phyloP scores from a whole-genome alignment of 2,888 invertebrate genomes.

The Ormyrus nitidulus region DNA sequence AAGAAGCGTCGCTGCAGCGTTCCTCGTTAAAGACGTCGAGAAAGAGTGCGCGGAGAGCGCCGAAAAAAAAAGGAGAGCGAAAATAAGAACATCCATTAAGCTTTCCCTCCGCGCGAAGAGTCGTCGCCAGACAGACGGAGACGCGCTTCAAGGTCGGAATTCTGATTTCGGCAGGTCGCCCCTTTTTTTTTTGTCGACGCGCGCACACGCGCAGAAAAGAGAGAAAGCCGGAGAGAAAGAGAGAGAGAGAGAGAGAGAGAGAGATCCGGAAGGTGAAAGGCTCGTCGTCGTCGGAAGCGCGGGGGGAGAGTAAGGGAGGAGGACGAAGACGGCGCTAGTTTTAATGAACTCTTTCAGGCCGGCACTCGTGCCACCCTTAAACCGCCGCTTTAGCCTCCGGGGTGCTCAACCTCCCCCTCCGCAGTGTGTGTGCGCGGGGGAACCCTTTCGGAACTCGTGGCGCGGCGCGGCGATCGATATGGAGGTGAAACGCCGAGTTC shows the following conservation, averaged over 20 bases:
- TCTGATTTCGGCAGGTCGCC: constrained; percentile 40
- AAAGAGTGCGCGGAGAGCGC: neutral
- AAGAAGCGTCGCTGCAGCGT: neutral
- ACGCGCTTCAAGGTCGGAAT: constrained; percentile 32
- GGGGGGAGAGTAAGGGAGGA: constrained; percentile 17
- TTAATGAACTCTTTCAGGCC: constrained; percentile 73
- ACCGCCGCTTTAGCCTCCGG: constrained; percentile 67
- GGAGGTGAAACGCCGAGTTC: no score
- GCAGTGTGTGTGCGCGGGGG: no score
- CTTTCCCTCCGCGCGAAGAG: neutral
- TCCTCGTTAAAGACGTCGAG: constrained; percentile 17
- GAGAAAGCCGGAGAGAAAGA: constrained; percentile 31
- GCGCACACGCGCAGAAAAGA: constrained; percentile 23
- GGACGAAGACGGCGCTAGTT: constrained; percentile 70
- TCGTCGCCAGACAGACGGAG: neutral
- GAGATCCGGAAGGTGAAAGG: constrained; percentile 22
- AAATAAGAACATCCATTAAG: constrained; percentile 50
- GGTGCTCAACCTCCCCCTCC: constrained; percentile 63
- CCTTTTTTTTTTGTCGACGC: constrained; percentile 10
- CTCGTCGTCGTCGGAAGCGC: neutral
- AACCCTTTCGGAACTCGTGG: no score
- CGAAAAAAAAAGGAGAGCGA: neutral
- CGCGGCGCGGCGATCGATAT: no score
- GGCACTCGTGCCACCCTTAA: constrained; percentile 71
- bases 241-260: constrained; percentile 21